Base-by-base conservation (phyloP, 2,888 invertebrate species). In the Drosophila borborema region DNA sequence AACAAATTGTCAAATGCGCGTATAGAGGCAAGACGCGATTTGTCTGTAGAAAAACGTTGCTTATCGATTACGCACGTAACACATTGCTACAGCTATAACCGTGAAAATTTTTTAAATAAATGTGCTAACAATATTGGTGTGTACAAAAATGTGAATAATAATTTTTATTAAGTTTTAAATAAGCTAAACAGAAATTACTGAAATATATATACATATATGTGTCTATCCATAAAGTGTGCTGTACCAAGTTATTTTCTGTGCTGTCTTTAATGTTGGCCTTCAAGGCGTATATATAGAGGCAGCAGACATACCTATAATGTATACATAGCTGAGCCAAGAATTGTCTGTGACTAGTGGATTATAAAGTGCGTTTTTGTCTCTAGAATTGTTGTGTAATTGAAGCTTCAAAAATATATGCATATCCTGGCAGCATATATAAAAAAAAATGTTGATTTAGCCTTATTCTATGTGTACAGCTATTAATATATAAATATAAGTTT, bases 1-100 rank as follows among this genome's bases (percentile, higher is more conserved):
- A 63, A 66, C 72, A 74, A 82, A 72, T 82, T 80, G 85, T 72
- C 80, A 81, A 89, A 84, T 69, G 85, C 84, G 74, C 82, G 82
- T 85, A 74, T 86, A 85, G 87, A 85, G 84, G 85, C 84, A 80
- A 85, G 89, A 75, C 87, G 77, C 71, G 72, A 74, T 28, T 74
- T 79, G 62, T 72, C 63, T 62, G 64, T 73, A 63, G 71, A 73
- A 84, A 81, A 86, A 79, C 82, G 65, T 74, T 84, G 82, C 85
- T 85, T 85, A 85, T 85, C 89, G 85, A 85, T 85, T 85, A 85
- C 89, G 89, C 85, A 85, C 89, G 88, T 87, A 85, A 85, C 89
- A 81, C 40, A 74, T 54, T 63, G 54, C 28, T 18, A 34, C 28
- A 55, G 53, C 48, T 41, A 68, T 75, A 65, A 18, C 55, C 46